phyloP scores from a whole-genome alignment of 2,797 vertebrate genomes.

The Parambassis ranga region DNA sequence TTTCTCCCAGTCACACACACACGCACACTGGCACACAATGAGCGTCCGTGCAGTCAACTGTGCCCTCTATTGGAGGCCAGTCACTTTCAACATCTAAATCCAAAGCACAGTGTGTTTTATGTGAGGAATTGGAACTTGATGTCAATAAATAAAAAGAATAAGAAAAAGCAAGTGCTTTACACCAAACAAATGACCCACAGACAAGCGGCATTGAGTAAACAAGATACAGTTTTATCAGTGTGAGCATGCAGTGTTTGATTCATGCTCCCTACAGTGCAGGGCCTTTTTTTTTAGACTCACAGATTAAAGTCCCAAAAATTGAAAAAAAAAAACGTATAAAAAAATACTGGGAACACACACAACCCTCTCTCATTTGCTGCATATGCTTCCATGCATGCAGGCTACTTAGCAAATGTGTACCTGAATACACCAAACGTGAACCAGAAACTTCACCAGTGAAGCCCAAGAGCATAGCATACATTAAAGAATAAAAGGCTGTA shows the following conservation, averaged over 20 bases:
- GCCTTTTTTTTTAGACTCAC: conserved; percentile 15
- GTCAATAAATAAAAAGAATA: conserved; percentile 10
- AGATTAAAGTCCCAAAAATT: conserved; percentile 44
- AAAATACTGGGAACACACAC: conserved; percentile 18
- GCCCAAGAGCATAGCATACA: conserved; percentile 72
- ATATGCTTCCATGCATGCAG: conserved; percentile 27
- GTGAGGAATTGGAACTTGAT: conserved; percentile 4
- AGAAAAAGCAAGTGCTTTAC: background rate
- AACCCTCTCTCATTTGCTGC: conserved; percentile 37
- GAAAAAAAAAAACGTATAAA: too few relatives aligned
- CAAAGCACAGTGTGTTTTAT: conserved; percentile 28
- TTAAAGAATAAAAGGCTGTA: conserved; percentile 63
- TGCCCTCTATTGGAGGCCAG: conserved; percentile 77
- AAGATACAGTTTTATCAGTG: conserved; percentile 40
- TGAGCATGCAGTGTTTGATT: conserved; percentile 17
- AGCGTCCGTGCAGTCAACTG: conserved; percentile 65
- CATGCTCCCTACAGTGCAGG: conserved; percentile 10
- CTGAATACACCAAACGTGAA: conserved; percentile 62
- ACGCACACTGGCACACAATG: too few relatives aligned
- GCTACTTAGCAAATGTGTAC: conserved; percentile 14
- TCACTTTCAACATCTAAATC: conserved; percentile 53
- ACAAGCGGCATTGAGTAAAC: too few relatives aligned
- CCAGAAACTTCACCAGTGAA: conserved; percentile 71
- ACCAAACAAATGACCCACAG: conserved; percentile 32
- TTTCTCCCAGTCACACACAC: conserved; percentile 20